These are phyloP conservation scores for Macroramphosus scolopax DNA, from an alignment of 2,797 vertebrate species.

Conservation along the genomic window DNA sequence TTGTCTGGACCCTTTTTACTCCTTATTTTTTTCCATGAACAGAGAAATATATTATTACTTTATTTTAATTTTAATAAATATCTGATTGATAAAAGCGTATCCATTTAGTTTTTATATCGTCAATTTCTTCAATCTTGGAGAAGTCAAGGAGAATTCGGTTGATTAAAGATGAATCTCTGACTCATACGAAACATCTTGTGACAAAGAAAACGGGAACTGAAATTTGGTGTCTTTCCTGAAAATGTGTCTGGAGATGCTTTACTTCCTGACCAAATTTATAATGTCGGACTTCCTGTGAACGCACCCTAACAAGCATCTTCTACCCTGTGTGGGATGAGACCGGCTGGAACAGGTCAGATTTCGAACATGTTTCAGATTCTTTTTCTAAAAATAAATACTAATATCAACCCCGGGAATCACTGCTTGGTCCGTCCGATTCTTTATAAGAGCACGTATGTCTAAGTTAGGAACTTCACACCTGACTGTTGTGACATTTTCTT, in stretches of 20 bases:
- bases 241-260: too few relatives aligned
- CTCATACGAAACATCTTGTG: constrained; percentile 3
- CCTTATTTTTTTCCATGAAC: constrained; percentile 50
- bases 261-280: too few relatives aligned
- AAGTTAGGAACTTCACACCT: constrained; percentile 26
- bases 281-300: too few relatives aligned
- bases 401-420: constrained; percentile 11
- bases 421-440: constrained; percentile 1
- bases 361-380: constrained; percentile 9
- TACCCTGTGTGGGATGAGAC: too few relatives aligned
- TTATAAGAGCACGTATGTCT: constrained; percentile 10
- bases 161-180: constrained; percentile 16
- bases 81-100: constrained; percentile 5
- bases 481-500: constrained; percentile 17
- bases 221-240: too few relatives aligned
- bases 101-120: constrained; percentile 16
- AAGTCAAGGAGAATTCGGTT: constrained; percentile 9
- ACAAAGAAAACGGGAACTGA: constrained; percentile 15
- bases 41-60: constrained; percentile 29
- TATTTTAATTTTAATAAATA: constrained; percentile 16
- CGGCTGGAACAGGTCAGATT: too few relatives aligned
- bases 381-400: constrained; percentile 21
- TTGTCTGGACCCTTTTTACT: constrained; percentile 47
- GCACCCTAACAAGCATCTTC: too few relatives aligned
- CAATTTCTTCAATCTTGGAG: constrained; percentile 9